Evolutionary conservation across 2,888 invertebrate genomes (phyloP).

Genomic region (Scaptomyza caliginosa): DNA sequence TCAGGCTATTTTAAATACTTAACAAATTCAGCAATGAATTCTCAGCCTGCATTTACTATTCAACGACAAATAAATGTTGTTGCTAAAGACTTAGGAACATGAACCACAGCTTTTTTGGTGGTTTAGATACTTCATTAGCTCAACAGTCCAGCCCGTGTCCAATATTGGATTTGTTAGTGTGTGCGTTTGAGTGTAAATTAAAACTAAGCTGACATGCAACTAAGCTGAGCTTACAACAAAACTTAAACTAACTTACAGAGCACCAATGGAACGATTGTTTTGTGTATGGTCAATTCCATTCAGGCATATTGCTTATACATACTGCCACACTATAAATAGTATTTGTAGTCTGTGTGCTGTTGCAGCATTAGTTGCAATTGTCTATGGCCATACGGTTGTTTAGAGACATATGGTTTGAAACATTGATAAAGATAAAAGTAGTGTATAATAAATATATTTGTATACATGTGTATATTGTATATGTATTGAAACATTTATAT

Average conservation of each 20-base stretch:
- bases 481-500: constrained; percentile 22
- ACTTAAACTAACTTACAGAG: constrained; percentile 63
- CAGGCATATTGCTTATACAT: constrained; percentile 14
- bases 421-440: constrained; percentile 2
- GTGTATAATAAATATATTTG: constrained; percentile 23
- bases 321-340: neutral
- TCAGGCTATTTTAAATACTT: neutral
- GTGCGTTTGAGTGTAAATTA: constrained; percentile 11
- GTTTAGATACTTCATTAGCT: constrained; percentile 4
- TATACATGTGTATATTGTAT: no score
- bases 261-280: constrained; percentile 38
- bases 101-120: neutral
- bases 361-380: constrained; percentile 21
- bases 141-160: neutral
- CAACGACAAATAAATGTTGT: neutral
- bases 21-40: neutral
- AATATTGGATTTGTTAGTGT: constrained; percentile 10
- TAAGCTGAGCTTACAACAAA: constrained; percentile 48
- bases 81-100: neutral
- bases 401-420: constrained; percentile 10
- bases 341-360: constrained; percentile 17
- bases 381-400: constrained; percentile 18
- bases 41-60: neutral
- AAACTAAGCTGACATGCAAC: constrained; percentile 53
- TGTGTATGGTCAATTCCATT: constrained; percentile 18